These are phyloP conservation scores for Lathronympha strigana DNA, from an alignment of 2,888 invertebrate genomes.

Conservation along the genomic window DNA sequence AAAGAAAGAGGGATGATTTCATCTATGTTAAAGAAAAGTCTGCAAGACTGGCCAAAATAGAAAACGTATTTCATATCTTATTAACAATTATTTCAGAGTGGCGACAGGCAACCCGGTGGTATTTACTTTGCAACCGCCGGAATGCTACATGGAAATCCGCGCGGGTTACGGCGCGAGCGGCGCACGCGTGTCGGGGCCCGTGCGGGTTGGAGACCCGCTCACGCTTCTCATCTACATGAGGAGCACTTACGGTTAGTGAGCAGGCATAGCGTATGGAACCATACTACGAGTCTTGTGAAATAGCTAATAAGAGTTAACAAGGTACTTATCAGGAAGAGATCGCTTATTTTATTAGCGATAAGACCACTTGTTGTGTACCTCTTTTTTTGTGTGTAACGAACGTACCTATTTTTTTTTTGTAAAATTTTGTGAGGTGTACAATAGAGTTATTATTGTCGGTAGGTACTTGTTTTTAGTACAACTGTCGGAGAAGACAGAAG, in stretches of 20 bases:
- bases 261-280: not conserved
- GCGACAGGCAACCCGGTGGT: slow-evolving; percentile 97
- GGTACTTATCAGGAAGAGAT: too few relatives aligned
- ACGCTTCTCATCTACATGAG: slow-evolving; percentile 97
- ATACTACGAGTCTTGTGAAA: not conserved
- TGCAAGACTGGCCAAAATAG: too few relatives aligned
- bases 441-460: too few relatives aligned
- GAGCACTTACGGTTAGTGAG: slow-evolving; percentile 92
- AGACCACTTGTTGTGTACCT: too few relatives aligned
- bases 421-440: too few relatives aligned
- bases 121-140: slow-evolving; percentile 96
- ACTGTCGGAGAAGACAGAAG: too few relatives aligned
- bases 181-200: slow-evolving; percentile 93
- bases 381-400: too few relatives aligned
- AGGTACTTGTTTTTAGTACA: too few relatives aligned
- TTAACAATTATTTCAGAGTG: slow-evolving; percentile 85
- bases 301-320: not conserved
- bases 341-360: too few relatives aligned
- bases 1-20: too few relatives aligned
- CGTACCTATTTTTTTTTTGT: too few relatives aligned
- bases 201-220: slow-evolving; percentile 95
- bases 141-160: slow-evolving; percentile 98
- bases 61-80: not conserved
- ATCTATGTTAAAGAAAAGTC: too few relatives aligned
- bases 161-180: slow-evolving; percentile 95